Base-by-base conservation (phyloP, 2,797 vertebrate genomes). In the Leptodactylus fallax region DNA sequence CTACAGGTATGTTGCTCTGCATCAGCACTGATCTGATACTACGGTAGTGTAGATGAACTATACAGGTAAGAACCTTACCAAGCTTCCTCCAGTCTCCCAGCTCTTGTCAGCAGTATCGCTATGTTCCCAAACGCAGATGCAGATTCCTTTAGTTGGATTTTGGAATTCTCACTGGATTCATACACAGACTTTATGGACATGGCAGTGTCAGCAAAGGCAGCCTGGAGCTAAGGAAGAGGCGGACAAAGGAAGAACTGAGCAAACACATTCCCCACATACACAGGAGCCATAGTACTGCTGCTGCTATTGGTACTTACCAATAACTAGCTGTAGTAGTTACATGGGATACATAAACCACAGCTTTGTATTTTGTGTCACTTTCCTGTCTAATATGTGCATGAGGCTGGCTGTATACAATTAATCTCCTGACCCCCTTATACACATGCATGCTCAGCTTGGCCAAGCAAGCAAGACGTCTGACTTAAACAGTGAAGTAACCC, bases 181-280 rank as follows among this genome's bases (percentile, higher is more conserved):
- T 95, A 95, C 2, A 87, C 81, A 0, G 77, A 89, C 89, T 93
- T 97, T 53, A 99, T 92, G 19, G 97, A 96, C 74, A 97, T 92
- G 14, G 97, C 97, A 81, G 97, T 97, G 5, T 79, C 92, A 27
- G 97, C 97, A 91, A 99, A 98, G 0, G 90, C 93, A 88, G 94
- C 90, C 67, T 98, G 98, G 47, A 97, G 90, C 98, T 99, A 92
- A 13, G 49, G 21, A 80, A 91, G 88, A 3, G 17, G n/a, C 7
- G 45, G 17, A 2, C 23, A 58, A 17, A 79, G 45, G 6, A 76
- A 49, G 16, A 49, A 74, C 17, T 72, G 19, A 51, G 19, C 19
- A 47, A 1, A 72, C 45, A 3, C n/a, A 63, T 8, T n/a, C n/a
- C 1, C 21, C n/a, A n/a, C 61, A 3, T 9, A 14, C 17, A 19